These are phyloP conservation scores for Rhopalosiphum padi DNA, from an alignment of 1,140 invertebrate species.

Conservation along the genomic window DNA sequence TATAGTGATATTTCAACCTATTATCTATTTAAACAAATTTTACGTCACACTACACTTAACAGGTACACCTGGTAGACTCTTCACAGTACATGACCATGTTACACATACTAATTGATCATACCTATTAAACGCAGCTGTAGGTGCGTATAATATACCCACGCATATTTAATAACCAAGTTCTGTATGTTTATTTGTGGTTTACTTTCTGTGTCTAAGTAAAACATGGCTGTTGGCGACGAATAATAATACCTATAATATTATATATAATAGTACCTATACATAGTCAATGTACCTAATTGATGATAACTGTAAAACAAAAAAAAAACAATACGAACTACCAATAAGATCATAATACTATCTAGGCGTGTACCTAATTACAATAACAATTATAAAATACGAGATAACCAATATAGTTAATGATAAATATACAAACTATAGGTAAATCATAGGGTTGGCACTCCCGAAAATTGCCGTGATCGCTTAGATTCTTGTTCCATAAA, in stretches of 20 bases:
- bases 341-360: neutral
- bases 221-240: neutral
- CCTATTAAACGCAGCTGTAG: neutral
- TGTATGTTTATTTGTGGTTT: neutral
- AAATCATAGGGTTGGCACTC: no score
- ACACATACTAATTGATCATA: constrained; percentile 28
- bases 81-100: neutral
- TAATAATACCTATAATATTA: neutral
- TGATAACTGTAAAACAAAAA: no score
- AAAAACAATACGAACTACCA: neutral
- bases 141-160: neutral
- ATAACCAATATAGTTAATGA: neutral
- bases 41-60: neutral
- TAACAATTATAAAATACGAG: neutral
- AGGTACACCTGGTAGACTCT: constrained; percentile 5
- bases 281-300: no score
- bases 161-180: neutral
- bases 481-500: no score
- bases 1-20: neutral
- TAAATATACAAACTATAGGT: no score
- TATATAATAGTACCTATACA: no score
- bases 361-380: neutral
- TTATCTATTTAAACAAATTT: constrained; percentile 19
- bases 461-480: no score
- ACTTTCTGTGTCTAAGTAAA: neutral